Conservation (phyloP, 2,797 vertebrate genomes). For the Sphenopsis melanotis region DNA sequence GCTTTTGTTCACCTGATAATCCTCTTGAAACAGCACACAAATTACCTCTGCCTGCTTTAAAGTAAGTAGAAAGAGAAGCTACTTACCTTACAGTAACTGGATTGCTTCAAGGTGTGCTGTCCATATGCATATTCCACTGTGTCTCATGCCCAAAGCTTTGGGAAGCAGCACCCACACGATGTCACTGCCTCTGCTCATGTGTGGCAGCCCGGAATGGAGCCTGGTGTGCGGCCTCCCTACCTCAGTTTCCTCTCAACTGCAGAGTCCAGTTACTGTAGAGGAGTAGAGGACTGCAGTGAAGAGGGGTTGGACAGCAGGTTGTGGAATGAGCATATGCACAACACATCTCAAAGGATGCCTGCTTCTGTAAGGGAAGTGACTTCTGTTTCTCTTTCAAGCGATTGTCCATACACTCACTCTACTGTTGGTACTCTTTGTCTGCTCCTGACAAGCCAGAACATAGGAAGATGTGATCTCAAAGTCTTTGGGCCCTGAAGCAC, state of each 20-base stretch:
- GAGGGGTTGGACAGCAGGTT: constrained; percentile 50
- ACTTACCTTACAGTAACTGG: constrained; percentile 52
- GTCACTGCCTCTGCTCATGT: constrained; percentile 39
- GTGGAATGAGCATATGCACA: constrained; percentile 57
- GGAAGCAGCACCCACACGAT: constrained; percentile 33
- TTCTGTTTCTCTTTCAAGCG: constrained; percentile 20
- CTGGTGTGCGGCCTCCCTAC: constrained; percentile 41
- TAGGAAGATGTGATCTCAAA: not conserved
- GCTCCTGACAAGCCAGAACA: not conserved
- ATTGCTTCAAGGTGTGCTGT: constrained; percentile 58
- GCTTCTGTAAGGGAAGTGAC: constrained; percentile 47
- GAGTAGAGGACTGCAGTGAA: constrained; percentile 64
- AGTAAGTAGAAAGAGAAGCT: constrained; percentile 28
- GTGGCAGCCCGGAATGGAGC: constrained; percentile 32
- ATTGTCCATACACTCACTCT: not conserved
- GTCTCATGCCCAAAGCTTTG: constrained; percentile 40
- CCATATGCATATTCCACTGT: constrained; percentile 60
- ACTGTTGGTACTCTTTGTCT: not conserved
- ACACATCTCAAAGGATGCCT: constrained; percentile 46
- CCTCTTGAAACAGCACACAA: not conserved
- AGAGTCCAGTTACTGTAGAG: constrained; percentile 63
- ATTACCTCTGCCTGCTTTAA: not conserved
- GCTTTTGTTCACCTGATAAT: constrained; percentile 45
- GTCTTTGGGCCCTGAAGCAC: not conserved
- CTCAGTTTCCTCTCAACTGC: constrained; percentile 58